A percentile compares a stretch with the other conserved stretches of the same genome.
Conservation (phyloP, 2,888 invertebrate species). For the Stegophylla sp. region DNA sequence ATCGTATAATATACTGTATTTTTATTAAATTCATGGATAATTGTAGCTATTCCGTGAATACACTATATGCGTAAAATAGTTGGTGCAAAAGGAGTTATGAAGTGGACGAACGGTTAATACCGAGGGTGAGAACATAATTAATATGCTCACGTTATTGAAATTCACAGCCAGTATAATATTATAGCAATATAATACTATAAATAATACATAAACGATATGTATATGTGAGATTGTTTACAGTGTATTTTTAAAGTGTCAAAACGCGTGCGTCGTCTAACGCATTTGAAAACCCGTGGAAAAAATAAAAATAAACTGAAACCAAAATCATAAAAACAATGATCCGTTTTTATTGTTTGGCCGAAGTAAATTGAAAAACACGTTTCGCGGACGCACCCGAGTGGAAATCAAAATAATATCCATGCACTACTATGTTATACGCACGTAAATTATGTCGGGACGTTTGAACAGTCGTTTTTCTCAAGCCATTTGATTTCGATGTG, state of each 20-base stretch:
- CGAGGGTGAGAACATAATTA: too few species aligned
- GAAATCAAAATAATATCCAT: not conserved
- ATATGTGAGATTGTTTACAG: too few species aligned
- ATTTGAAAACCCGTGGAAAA: not conserved
- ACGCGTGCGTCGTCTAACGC: not conserved
- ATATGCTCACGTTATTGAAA: too few species aligned
- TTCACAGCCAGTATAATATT: too few species aligned
- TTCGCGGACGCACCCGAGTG: not conserved
- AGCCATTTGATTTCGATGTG: conserved; percentile 30
- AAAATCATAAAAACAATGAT: conserved; percentile 15
- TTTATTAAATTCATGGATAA: too few species aligned
- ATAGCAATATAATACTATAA: too few species aligned
- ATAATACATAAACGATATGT: too few species aligned
- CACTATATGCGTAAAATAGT: too few species aligned
- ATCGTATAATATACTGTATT: too few species aligned
- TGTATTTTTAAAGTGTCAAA: not conserved
- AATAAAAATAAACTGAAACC: not conserved
- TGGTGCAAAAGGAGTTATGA: too few species aligned
- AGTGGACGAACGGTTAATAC: too few species aligned
- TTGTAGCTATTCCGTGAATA: too few species aligned
- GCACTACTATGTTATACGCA: not conserved
- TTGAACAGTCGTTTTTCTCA: conserved; percentile 15
- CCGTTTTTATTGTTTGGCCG: not conserved
- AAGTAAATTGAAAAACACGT: not conserved
- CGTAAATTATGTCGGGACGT: not conserved